A percentile compares a stretch with the other conserved stretches of the same genome.
Evolutionary conservation across 2,888 invertebrate species (phyloP).

Genomic region (Platypus cylindrus): DNA sequence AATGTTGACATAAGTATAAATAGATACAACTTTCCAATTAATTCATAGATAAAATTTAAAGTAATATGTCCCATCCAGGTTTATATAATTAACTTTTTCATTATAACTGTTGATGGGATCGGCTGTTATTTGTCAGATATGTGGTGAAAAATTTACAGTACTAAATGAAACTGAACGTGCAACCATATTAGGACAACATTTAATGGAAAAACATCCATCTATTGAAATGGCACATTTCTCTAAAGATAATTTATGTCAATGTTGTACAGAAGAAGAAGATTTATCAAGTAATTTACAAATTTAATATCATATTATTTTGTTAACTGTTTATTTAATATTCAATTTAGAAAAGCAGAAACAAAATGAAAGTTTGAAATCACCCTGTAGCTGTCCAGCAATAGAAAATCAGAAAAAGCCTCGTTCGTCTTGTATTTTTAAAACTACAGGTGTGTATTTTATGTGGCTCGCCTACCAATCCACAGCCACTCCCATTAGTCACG

Average conservation of each 20-base stretch:
- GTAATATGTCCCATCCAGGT: no score
- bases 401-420: background rate
- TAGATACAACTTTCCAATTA: no score
- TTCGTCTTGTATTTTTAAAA: constrained; percentile 14
- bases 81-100: no score
- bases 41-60: no score
- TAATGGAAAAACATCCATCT: constrained; percentile 26
- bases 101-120: constrained; percentile 12
- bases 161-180: constrained; percentile 19
- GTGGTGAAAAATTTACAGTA: constrained; percentile 25
- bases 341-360: no score
- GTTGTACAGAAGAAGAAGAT: no score
- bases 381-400: background rate
- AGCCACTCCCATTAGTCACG: no score
- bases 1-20: no score
- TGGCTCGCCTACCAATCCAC: no score
- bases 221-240: constrained; percentile 25
- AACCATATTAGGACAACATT: constrained; percentile 28
- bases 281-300: no score
- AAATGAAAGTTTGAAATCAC: background rate
- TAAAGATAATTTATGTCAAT: constrained; percentile 11
- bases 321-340: no score
- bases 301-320: no score
- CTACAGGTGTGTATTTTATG: constrained; percentile 14
- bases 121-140: constrained; percentile 24